A percentile compares a stretch with the other conserved stretches of the same genome.
Conservation (phyloP, 2,888 invertebrate genomes). For the Notodonta dromedarius region DNA sequence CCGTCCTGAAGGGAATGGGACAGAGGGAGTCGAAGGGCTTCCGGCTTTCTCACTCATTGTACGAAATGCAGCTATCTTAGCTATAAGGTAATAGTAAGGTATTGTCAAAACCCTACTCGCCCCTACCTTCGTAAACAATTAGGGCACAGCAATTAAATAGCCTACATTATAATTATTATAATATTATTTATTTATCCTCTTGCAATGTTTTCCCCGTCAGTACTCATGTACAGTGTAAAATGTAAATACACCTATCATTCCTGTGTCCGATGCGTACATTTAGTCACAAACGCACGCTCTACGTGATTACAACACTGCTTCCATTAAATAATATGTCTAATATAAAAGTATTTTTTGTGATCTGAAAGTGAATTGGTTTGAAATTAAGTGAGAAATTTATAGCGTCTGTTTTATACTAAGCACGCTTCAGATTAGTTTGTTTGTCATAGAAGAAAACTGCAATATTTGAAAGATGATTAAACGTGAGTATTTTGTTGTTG, state of each 20-base stretch:
- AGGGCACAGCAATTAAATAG: not conserved
- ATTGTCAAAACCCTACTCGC: too few relatives aligned
- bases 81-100: too few relatives aligned
- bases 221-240: constrained; percentile 22
- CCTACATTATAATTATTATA: not conserved
- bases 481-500: constrained; percentile 39
- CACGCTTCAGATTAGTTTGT: not conserved
- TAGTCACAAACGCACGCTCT: constrained; percentile 39
- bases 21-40: too few relatives aligned
- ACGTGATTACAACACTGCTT: constrained; percentile 32
- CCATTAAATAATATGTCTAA: constrained; percentile 12
- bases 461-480: constrained; percentile 46
- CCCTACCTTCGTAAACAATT: not conserved
- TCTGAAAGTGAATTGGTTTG: not conserved
- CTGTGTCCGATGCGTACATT: constrained; percentile 20
- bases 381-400: not conserved
- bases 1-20: too few relatives aligned
- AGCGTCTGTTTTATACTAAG: too few relatives aligned
- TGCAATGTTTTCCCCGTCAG: constrained; percentile 36
- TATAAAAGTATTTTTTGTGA: not conserved
- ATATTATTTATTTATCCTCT: constrained; percentile 25
- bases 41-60: too few relatives aligned
- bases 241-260: constrained; percentile 15
- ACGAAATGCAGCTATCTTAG: too few relatives aligned
- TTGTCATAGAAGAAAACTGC: not conserved